phyloP scores from a whole-genome alignment of 2,797 vertebrate genomes.

The Myripristis jacobus region DNA sequence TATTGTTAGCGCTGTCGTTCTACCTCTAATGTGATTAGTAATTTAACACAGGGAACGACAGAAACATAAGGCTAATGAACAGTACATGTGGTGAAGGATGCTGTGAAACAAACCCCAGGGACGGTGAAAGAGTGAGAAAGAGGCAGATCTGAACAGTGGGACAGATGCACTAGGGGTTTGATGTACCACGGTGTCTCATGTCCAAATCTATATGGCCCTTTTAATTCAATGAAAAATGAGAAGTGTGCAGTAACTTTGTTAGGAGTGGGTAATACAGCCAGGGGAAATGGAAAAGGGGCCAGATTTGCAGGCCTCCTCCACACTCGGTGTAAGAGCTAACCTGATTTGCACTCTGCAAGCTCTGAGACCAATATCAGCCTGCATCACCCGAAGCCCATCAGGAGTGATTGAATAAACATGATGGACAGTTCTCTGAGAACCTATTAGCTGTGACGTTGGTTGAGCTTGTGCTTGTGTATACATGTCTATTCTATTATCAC shows the following conservation, averaged over 20 bases:
- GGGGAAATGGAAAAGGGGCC: conserved; percentile 76
- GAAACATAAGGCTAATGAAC: conserved; percentile 65
- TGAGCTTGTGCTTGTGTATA: conserved; percentile 41
- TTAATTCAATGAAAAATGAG: conserved; percentile 85
- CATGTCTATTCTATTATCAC: conserved; percentile 22
- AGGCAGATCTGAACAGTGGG: conserved; percentile 23
- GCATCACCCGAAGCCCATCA: conserved; percentile 70
- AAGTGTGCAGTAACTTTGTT: conserved; percentile 84
- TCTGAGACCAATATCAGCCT: conserved; percentile 75
- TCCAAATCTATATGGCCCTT: conserved; percentile 78
- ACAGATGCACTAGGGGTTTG: conserved; percentile 67
- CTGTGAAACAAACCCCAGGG: conserved; percentile 27
- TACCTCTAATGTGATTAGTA: conserved; percentile 68
- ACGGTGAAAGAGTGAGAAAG: conserved; percentile 12
- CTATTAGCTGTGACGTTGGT: conserved; percentile 61
- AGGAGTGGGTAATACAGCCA: conserved; percentile 79
- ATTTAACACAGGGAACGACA: conserved; percentile 4
- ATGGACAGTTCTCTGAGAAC: conserved; percentile 66
- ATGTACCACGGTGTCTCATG: conserved; percentile 68
- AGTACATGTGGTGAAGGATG: conserved; percentile 30
- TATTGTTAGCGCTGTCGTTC: conserved; percentile 38
- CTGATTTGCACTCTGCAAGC: conserved; percentile 76
- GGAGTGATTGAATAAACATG: conserved; percentile 80
- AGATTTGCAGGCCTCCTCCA: conserved; percentile 74
- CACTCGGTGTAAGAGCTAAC: conserved; percentile 78